These are phyloP conservation scores for Drosophila parthenogenetica DNA, from an alignment of 2,888 invertebrate species.

Conservation along the genomic window DNA sequence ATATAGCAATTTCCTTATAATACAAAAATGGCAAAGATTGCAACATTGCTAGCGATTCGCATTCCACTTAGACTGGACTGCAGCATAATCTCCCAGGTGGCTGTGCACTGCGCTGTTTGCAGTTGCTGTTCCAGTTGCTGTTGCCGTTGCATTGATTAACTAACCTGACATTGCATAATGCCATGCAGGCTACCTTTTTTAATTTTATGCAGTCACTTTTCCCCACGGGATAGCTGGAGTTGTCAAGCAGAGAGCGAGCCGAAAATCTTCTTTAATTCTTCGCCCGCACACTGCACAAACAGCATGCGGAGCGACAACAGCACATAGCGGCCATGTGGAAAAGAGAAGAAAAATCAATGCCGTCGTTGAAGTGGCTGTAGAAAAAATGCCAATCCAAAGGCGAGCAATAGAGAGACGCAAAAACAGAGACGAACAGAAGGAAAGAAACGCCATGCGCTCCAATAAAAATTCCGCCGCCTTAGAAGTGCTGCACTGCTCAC, in stretches of 20 bases:
- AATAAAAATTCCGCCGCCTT: conserved; percentile 79
- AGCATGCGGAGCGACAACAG: conserved; percentile 7
- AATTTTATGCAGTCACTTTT: conserved; percentile 66
- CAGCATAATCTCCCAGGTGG: conserved; percentile 60
- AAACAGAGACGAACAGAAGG: conserved; percentile 22
- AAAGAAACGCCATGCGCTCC: conserved; percentile 68
- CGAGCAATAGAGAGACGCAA: conserved; percentile 56
- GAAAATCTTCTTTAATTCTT: conserved; percentile 59
- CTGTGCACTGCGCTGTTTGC: conserved; percentile 15
- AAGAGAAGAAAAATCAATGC: conserved; percentile 44
- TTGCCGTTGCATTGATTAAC: conserved; percentile 72
- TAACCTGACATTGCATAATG: conserved; percentile 69
- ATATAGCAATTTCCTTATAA: conserved; percentile 71
- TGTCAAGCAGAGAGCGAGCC: conserved; percentile 55
- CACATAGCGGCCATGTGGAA: conserved; percentile 27
- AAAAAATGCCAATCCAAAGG: conserved; percentile 69
- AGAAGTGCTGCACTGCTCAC: conserved; percentile 53
- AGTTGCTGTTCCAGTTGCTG: conserved; percentile 27
- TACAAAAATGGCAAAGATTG: conserved; percentile 56
- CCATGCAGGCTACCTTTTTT: conserved; percentile 47
- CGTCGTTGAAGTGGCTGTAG: conserved; percentile 27
- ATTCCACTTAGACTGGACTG: conserved; percentile 44
- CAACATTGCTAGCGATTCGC: conserved; percentile 52
- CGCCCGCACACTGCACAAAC: conserved; percentile 21
- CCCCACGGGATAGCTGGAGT: conserved; percentile 65